Evolutionary conservation across 2,797 vertebrate genomes (phyloP).

Genomic region (Chrysocyon brachyurus): DNA sequence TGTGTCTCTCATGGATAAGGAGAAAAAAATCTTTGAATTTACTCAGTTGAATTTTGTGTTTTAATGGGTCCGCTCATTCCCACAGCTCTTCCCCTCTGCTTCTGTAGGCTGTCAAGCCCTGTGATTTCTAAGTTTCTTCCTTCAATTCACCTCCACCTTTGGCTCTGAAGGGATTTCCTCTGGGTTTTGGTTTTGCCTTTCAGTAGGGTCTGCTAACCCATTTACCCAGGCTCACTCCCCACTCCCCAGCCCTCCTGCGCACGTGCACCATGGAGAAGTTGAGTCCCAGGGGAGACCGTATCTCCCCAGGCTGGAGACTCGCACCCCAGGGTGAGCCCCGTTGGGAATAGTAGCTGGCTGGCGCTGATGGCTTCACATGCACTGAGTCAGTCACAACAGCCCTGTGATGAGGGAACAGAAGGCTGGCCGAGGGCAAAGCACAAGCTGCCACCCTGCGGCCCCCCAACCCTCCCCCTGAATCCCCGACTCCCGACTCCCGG

Average conservation of each 20-base stretch:
- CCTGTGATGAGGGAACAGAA: neutral
- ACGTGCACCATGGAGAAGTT: neutral
- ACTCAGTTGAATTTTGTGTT: neutral
- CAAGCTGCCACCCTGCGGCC: neutral
- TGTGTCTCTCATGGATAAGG: too few species aligned
- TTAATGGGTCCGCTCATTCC: neutral
- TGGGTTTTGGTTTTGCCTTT: neutral
- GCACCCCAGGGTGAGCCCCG: neutral
- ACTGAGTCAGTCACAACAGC: neutral
- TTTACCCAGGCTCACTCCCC: neutral
- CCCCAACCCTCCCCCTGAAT: too few species aligned
- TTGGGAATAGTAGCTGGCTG: neutral
- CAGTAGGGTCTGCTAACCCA: neutral
- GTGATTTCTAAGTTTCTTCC: neutral
- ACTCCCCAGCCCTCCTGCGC: neutral
- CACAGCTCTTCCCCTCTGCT: accelerated
- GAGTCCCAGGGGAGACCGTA: neutral
- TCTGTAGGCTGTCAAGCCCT: neutral
- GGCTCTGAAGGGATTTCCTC: neutral
- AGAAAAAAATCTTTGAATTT: neutral
- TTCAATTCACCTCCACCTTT: neutral
- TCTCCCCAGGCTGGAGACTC: neutral
- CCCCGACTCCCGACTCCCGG: too few species aligned
- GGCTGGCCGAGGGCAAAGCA: too few species aligned
- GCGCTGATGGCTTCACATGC: neutral